A percentile compares a stretch with the other conserved stretches of the same genome.
Conservation (phyloP, 64 coral and sea anemone species). For the Acropora yongei region DNA sequence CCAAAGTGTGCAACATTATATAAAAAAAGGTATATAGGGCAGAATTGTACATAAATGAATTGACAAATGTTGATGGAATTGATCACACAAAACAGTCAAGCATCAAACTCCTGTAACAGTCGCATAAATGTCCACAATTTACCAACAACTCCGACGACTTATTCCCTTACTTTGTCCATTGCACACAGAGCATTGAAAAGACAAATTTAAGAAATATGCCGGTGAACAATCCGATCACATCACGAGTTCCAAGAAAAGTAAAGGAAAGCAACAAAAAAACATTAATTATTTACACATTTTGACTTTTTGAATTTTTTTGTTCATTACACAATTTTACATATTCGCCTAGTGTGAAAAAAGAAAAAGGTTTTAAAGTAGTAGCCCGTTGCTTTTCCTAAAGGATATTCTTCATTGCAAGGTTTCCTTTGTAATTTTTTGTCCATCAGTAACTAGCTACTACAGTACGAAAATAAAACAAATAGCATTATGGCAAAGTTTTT, state of each 20-base stretch:
- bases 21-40: neutral
- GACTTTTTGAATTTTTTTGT: constrained; percentile 48
- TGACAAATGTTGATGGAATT: constrained; percentile 24
- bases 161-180: neutral
- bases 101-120: neutral
- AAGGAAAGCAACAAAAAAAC: neutral
- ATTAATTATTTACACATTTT: constrained; percentile 57
- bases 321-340: neutral
- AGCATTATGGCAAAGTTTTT: too few species aligned
- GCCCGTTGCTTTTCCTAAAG: neutral
- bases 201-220: neutral
- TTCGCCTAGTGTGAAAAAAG: neutral
- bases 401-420: neutral
- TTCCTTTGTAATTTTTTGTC: too few species aligned
- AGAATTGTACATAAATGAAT: neutral
- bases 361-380: neutral
- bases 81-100: neutral
- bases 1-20: constrained; percentile 6
- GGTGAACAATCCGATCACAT: neutral
- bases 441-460: too few species aligned
- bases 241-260: neutral
- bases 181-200: neutral
- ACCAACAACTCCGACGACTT: neutral
- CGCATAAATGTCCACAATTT: neutral
- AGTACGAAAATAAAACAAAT: too few species aligned